A percentile compares a stretch with the other conserved stretches of the same genome.
Conservation (phyloP, 2,888 invertebrate species). For the Apodemia zela region DNA sequence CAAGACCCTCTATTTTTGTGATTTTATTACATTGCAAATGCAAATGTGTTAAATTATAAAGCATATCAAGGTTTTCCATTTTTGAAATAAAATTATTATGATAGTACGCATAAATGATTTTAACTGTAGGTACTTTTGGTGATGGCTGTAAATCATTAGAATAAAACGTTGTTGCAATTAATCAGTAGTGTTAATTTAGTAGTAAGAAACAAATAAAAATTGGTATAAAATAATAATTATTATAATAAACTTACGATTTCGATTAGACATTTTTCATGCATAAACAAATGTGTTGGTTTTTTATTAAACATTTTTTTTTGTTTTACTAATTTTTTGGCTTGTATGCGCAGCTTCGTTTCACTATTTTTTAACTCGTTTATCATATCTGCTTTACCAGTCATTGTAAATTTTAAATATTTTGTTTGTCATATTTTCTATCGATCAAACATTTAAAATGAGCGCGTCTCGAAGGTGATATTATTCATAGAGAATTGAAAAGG, state of each 20-base stretch:
- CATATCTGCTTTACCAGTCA: slow-evolving; percentile 30
- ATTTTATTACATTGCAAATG: slow-evolving; percentile 90
- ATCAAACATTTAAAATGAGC: slow-evolving; percentile 48
- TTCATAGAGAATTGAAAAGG: not conserved
- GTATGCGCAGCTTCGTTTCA: slow-evolving; percentile 52
- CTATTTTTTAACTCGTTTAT: slow-evolving; percentile 44
- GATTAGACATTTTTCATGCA: slow-evolving; percentile 79
- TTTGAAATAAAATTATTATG: slow-evolving; percentile 90
- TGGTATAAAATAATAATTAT: no score
- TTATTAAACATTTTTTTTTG: slow-evolving; percentile 49
- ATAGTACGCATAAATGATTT: slow-evolving; percentile 84
- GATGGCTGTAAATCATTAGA: slow-evolving; percentile 55
- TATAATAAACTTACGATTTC: slow-evolving; percentile 81
- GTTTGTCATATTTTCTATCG: slow-evolving; percentile 25
- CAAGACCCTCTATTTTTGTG: slow-evolving; percentile 83
- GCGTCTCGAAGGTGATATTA: not conserved
- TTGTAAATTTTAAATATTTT: not conserved
- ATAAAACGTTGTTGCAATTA: slow-evolving; percentile 8
- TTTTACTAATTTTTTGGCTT: slow-evolving; percentile 58
- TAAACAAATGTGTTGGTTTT: slow-evolving; percentile 72
- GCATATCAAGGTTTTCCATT: slow-evolving; percentile 85
- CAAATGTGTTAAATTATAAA: slow-evolving; percentile 84
- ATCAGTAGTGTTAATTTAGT: not conserved
- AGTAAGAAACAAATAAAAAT: slow-evolving; percentile 6
- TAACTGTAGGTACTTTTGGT: slow-evolving; percentile 29